Evolutionary conservation across 2,113 vertebrate genomes (phyloP), one percentile per base, ranked within the genome.

Genomic region (Dasyornis broadbenti): DNA sequence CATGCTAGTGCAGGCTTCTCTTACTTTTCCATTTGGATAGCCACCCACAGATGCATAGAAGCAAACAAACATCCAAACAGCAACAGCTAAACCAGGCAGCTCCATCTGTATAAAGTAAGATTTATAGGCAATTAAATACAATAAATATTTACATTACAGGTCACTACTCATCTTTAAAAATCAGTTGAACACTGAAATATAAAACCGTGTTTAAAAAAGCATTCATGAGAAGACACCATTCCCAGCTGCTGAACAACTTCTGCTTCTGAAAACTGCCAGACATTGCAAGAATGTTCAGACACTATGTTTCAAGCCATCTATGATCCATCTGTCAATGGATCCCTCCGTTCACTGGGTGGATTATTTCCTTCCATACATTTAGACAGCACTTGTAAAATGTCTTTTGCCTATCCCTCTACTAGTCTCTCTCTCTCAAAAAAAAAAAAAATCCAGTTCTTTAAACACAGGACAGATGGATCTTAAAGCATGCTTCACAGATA

Each of bases 11-110:
- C 99, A 99, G 21, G 98, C 97, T 64, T 14, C 30, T 28, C 83
- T 63, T n/a, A 99, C 95, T 80, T 92, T 98, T 69, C 99, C 99
- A 90, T 89, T 90, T 49, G 97, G 97, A 89, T 97, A 99, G 61
- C 96, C 88, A 83, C 22, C 11, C 63, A 97, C 97, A 27, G 87
- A 83, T 35, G 57, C 45, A 57, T 12, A 28, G 57, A 86, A 60
- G 45, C 88, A 86, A 63, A 83, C 63, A 54, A 96, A 68, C 11
- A 96, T 6, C 89, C 76, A 85, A 95, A 95, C 4, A 90, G 50
- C 45, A 80, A 93, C 8, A 44, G n/a, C 18, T 80, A 84, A 82
- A 57, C 70, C 56, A 59, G 85, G 37, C 82, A 94, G 60, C 5
- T 77, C 73, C 97, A 98, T 98, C 98, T 98, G 65, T 23, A 95